phyloP scores from a whole-genome alignment of 1,140 invertebrate species.

The Triops cancriformis region DNA sequence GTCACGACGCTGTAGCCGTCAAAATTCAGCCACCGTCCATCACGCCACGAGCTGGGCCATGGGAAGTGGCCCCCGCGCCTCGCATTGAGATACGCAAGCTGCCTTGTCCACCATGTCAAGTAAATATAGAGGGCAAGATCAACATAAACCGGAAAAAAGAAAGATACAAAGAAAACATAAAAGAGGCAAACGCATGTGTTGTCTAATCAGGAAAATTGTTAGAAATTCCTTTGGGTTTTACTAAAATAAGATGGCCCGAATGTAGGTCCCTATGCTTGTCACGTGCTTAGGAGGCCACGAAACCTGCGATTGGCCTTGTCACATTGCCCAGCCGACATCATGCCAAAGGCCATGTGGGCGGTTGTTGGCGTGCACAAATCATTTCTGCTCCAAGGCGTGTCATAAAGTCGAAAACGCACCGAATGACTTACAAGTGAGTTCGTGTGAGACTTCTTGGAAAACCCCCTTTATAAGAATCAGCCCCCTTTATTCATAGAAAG shows the following conservation, averaged over 20 bases:
- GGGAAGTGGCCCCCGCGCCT: conserved; percentile 49
- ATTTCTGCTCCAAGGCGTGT: conserved; percentile 62
- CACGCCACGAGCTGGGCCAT: conserved; percentile 58
- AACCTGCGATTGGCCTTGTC: conserved; percentile 62
- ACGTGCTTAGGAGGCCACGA: conserved; percentile 78
- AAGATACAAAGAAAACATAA: conserved; percentile 12
- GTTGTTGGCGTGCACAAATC: conserved; percentile 63
- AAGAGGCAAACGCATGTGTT: not conserved
- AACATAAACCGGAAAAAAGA: not conserved
- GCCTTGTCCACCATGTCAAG: conserved; percentile 49
- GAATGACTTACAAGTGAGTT: conserved; percentile 30
- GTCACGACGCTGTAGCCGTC: conserved; percentile 70
- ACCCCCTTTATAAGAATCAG: too few relatives aligned
- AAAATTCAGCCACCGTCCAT: conserved; percentile 43
- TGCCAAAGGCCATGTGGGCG: conserved; percentile 66
- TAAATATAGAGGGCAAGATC: conserved; percentile 34
- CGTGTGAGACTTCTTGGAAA: conserved; percentile 3
- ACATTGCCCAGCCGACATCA: conserved; percentile 55
- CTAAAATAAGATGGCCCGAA: not conserved
- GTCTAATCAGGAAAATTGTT: not conserved
- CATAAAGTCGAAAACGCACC: conserved; percentile 49
- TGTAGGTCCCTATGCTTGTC: conserved; percentile 53
- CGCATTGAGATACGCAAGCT: conserved; percentile 52
- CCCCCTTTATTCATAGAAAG: too few relatives aligned
- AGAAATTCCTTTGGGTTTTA: not conserved